phyloP scores from a whole-genome alignment of 2,797 vertebrate species.

The Hirundo rustica region DNA sequence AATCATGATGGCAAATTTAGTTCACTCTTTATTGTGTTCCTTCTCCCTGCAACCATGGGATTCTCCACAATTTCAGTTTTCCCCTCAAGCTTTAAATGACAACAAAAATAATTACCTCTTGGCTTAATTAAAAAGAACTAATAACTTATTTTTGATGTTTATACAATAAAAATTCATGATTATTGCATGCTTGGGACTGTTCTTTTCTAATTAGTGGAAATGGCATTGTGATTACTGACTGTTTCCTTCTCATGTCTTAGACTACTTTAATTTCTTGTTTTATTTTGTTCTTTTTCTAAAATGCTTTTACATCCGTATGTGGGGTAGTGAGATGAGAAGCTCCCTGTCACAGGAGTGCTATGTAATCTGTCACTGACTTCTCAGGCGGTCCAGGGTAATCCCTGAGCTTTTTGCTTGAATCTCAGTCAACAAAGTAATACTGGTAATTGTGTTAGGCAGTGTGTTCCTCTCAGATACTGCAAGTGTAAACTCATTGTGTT shows the following conservation, averaged over 20 bases:
- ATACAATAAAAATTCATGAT: background rate
- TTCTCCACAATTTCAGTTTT: slow-evolving; percentile 15
- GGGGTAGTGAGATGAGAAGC: background rate
- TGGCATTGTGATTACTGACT: background rate
- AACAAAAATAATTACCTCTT: slow-evolving; percentile 8
- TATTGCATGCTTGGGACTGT: slow-evolving; percentile 19
- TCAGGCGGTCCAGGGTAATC: background rate
- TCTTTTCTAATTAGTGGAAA: slow-evolving; percentile 41
- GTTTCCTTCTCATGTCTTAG: background rate
- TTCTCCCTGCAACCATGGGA: background rate
- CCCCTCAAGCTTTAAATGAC: slow-evolving; percentile 19
- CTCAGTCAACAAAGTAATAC: background rate
- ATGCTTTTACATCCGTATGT: background rate
- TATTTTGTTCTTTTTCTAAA: background rate
- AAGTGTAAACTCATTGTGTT: background rate
- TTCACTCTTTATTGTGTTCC: background rate
- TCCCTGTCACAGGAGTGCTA: background rate
- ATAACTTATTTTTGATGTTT: slow-evolving; percentile 32
- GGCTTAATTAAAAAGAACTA: slow-evolving; percentile 27
- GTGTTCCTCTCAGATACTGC: background rate
- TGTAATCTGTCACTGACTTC: background rate
- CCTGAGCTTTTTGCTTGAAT: background rate
- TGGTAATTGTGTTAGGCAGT: background rate
- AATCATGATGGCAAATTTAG: background rate
- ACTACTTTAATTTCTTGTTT: background rate